These are phyloP conservation scores for Onychorhynchus coronatus DNA, from an alignment of 2,113 vertebrate genomes.

Conservation along the genomic window DNA sequence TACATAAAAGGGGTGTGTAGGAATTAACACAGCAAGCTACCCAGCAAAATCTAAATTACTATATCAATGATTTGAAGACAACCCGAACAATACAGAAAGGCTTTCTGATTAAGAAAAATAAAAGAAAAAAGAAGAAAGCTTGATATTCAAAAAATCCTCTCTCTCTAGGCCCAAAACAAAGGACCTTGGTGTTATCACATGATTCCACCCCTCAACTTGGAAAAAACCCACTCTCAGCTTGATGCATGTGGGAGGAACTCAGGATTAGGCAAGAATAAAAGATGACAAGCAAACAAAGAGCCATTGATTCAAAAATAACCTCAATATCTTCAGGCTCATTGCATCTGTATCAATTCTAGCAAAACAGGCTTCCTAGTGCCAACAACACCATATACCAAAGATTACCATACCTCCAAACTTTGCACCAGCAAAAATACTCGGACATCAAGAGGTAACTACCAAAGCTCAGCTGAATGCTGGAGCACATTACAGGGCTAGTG, in stretches of 20 bases:
- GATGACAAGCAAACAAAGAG: constrained; percentile 49
- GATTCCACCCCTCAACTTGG: not conserved
- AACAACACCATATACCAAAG: not conserved
- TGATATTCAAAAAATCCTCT: not conserved
- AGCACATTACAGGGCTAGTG: not conserved
- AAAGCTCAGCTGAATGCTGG: not conserved
- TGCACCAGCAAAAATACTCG: not conserved
- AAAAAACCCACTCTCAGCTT: not conserved
- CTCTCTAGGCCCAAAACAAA: not conserved
- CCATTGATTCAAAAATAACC: constrained; percentile 33
- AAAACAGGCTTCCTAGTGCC: not conserved
- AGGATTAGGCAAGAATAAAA: constrained; percentile 30
- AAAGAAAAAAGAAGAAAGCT: not conserved
- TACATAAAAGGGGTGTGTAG: not conserved
- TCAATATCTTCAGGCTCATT: not conserved
- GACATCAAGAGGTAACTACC: not conserved
- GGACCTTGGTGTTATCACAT: not conserved
- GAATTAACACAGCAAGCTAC: not conserved
- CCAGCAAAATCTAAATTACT: not conserved
- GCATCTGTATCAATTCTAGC: constrained; percentile 1
- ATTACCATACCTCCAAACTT: not conserved
- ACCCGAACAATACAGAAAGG: not conserved
- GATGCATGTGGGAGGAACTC: constrained; percentile 43
- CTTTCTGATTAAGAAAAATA: not conserved
- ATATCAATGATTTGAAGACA: not conserved